Base-by-base conservation (phyloP, 2,113 vertebrate genomes). In the Accipiter cooperii region DNA sequence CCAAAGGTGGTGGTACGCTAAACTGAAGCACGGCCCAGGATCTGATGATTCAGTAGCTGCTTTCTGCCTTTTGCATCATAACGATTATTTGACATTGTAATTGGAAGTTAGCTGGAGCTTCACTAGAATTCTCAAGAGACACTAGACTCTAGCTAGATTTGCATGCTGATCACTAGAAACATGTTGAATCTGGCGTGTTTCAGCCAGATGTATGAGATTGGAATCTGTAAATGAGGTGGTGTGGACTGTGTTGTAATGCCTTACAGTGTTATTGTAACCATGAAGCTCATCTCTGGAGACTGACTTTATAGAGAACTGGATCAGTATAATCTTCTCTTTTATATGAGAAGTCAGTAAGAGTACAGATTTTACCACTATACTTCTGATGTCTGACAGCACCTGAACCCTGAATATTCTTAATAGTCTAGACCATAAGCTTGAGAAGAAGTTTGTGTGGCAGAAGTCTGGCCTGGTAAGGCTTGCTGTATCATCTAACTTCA, bases 1-100 rank as follows among this genome's bases (percentile, higher is more conserved):
- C 15, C 12, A 42, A 61, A 84, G 21, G 3, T 61, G 18, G 36
- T 92, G 18, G 36, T 90, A 19, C 1, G 82, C 47, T 68, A 24
- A 89, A 66, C 47, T 61, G 54, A 74, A 92, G 38, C 33, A 34
- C 0, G 0, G 54, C 22, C 33, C 36, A n/a, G 28, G 20, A 58
- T 57, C 34, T 87, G 52, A 44, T 22, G 36, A 57, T 76, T 84
- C 34, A 70, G 17, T 84, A 64, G n/a, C 65, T 91, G 36, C 38
- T 93, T 97, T 97, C 80, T 92, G 38, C 49, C 38, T 85, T 46
- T 97, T 97, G 84, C 93, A 93, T 95, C 95, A 95, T 91, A 57
- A 60, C 25, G 18, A 34, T 96, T 93, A 69, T 63, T 80, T 91
- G 58, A 34, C 52, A 21, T 24, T 52, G 12, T 89, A 85, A 82